Evolutionary conservation across 2,113 vertebrate species (phyloP).

Genomic region (Plecotus auritus): DNA sequence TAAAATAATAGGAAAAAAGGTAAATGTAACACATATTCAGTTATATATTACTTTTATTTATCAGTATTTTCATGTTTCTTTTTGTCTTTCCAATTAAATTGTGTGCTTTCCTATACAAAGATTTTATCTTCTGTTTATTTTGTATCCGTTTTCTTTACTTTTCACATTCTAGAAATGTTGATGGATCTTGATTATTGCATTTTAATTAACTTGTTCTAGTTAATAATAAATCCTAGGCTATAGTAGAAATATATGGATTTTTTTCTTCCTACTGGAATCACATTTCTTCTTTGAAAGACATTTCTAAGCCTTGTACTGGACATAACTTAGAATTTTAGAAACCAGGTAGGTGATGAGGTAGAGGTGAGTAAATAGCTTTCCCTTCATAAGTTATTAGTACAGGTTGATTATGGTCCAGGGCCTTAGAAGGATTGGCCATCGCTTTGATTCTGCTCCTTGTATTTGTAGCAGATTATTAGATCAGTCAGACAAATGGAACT

Average conservation of each 20-base stretch:
- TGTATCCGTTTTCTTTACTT: neutral
- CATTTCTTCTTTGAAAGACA: constrained; percentile 18
- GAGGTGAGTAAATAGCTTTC: neutral
- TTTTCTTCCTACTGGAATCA: constrained; percentile 14
- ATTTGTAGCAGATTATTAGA: neutral
- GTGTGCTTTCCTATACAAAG: neutral
- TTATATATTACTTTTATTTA: neutral
- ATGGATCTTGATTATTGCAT: neutral
- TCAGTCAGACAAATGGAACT: constrained; percentile 7
- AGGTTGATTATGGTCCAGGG: neutral
- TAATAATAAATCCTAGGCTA: neutral
- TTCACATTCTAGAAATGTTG: neutral
- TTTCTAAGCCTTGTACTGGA: constrained; percentile 27
- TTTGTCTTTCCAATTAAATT: neutral
- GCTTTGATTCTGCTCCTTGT: neutral
- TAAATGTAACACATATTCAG: neutral
- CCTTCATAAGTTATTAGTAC: neutral
- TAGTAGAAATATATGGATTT: neutral
- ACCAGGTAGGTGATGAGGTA: neutral
- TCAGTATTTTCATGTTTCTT: neutral
- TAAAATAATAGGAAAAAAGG: neutral
- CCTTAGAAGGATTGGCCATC: neutral
- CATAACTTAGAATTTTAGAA: constrained; percentile 5
- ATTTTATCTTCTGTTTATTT: constrained; percentile 40
- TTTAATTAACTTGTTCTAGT: constrained; percentile 23